These are phyloP conservation scores for Zelleria hepariella DNA, from an alignment of 2,888 invertebrate species.

Conservation along the genomic window DNA sequence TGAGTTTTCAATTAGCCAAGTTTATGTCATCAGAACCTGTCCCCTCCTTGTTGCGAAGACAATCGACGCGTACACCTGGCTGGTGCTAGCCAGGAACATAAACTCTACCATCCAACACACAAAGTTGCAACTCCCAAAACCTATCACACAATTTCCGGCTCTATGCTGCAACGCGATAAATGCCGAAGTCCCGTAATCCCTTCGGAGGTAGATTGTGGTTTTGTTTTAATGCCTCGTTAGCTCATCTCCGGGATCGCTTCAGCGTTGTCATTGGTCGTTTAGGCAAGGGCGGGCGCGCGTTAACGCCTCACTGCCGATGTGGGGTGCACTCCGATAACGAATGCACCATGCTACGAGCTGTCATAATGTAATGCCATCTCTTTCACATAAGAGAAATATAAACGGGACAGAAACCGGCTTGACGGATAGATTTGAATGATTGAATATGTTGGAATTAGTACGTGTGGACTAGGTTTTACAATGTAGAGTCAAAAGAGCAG, in stretches of 20 bases:
- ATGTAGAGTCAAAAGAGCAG: neutral
- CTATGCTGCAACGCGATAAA: neutral
- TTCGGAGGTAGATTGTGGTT: neutral
- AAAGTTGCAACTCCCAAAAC: neutral
- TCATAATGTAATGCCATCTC: neutral
- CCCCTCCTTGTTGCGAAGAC: conserved; percentile 5
- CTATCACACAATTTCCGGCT: neutral
- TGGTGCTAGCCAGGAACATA: neutral
- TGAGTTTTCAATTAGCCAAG: conserved; percentile 5
- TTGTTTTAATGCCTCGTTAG: neutral
- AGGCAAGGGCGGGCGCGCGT: neutral
- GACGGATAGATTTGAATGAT: neutral
- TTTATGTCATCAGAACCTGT: conserved; percentile 6
- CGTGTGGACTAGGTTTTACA: neutral
- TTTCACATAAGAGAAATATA: neutral
- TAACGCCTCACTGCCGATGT: conserved; percentile 1
- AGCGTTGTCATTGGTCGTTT: conserved; percentile 23
- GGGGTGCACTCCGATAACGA: neutral
- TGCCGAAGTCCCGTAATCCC: neutral
- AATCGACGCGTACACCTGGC: conserved; percentile 10
- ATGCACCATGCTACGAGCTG: neutral
- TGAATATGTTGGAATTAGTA: neutral
- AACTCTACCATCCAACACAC: neutral
- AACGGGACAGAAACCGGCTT: neutral
- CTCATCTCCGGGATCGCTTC: conserved; percentile 12